phyloP scores from a whole-genome alignment of 2,113 vertebrate genomes.

The Corythoichthys haematopterus region DNA sequence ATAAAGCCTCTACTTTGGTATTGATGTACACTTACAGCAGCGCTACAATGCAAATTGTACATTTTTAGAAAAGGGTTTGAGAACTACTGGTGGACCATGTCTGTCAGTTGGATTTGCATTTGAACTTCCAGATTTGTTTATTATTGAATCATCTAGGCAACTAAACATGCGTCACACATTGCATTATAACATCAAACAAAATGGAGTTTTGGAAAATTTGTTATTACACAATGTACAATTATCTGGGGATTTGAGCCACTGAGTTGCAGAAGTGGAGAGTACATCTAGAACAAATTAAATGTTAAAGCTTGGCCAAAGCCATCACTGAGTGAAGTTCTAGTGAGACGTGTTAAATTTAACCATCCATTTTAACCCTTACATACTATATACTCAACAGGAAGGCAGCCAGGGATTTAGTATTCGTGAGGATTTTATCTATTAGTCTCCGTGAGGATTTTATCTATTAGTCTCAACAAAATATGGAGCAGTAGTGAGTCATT shows the following conservation, averaged over 20 bases:
- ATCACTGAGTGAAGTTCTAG: neutral
- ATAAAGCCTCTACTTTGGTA: neutral
- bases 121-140: neutral
- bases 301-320: neutral
- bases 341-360: neutral
- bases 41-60: neutral
- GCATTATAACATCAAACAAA: neutral
- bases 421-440: neutral
- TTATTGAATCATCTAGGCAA: neutral
- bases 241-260: neutral
- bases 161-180: neutral
- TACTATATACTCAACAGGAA: neutral
- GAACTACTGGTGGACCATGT: neutral
- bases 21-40: neutral
- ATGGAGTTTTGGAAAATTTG: neutral
- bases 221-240: neutral
- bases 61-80: neutral
- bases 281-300: neutral
- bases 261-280: neutral
- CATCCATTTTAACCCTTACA: neutral
- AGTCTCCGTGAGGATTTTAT: conserved; percentile 15
- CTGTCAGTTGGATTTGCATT: neutral
- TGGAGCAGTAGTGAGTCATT: neutral
- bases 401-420: neutral
- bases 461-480: conserved; percentile 4